Base-by-base conservation (phyloP, 2,888 invertebrate species). In the Tenthredo distinguenda region DNA sequence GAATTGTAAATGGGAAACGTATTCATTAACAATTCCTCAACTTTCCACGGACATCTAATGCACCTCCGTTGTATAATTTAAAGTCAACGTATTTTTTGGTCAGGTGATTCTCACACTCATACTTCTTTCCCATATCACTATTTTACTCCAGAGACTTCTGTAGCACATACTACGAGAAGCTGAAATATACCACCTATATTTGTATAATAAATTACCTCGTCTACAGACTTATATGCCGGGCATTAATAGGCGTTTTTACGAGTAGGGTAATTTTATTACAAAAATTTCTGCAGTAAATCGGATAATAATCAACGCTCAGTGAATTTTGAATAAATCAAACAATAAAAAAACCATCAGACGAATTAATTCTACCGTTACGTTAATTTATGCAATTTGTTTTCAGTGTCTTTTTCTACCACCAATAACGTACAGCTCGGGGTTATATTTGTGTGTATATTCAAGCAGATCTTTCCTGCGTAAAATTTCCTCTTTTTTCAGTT, bases 391-490 rank as follows among this genome's bases (percentile, higher is more conserved):
- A 47, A 15, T 77, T 55, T 55, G 10, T 55, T 77, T 34, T 4
- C 31, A 71, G 18, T 37, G 34, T 77, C 12, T 55, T 77, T 15
- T 74, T 74, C 55, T 18, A 50, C 15, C 37, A 77, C 55, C 77
- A 58, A 77, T 77, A 77, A 34, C 77, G 21, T 7, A 21, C 2
- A 26, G 21, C 26, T 10, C 31, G 3, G 1, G 26, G 1, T 10
- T 37, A 37, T 34, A 31, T 31, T 5, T 40, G 21, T 72, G 40
- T 10, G 10, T 72, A 62, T 62, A 79, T 79, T 58, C 58, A 3
- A 37, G 37, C 58, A n/a, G 79, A 79, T 34, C 55, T 79, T 55
- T 79, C 40, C 79, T 37, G 9, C 40, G 79, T 58, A 37, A 21
- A 62, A 26, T 79, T 62, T 58, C 9, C 18, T 79, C 34, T 77